Percentiles rank a stretch among this genome's conserved stretches.
phyloP scores from a whole-genome alignment of 1,140 invertebrate genomes.

The Gryon sp. region DNA sequence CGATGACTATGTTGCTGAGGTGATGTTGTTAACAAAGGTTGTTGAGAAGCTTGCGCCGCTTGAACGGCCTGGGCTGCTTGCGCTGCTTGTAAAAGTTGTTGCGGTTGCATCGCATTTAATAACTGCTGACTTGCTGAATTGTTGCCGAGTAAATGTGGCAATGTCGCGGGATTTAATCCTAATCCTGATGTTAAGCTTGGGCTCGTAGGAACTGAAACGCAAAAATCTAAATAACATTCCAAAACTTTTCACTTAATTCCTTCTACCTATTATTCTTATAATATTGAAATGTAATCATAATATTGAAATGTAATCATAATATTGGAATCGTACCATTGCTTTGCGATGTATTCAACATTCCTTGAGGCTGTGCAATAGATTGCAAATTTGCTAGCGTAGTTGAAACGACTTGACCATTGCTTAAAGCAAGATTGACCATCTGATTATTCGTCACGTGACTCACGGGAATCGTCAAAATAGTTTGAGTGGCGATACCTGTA shows the following conservation, averaged over 20 bases:
- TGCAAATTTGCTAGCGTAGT: conserved; percentile 90
- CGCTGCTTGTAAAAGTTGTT: conserved; percentile 78
- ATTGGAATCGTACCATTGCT: conserved; percentile 74
- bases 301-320: conserved; percentile 3
- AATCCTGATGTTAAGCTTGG: conserved; percentile 77
- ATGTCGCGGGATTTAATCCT: conserved; percentile 81
- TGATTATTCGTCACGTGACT: conserved; percentile 90
- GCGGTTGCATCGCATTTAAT: conserved; percentile 83
- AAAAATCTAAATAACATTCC: too few relatives aligned
- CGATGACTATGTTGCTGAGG: conserved; percentile 76
- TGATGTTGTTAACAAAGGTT: conserved; percentile 78
- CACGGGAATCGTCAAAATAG: conserved; percentile 95
- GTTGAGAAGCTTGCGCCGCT: conserved; percentile 75
- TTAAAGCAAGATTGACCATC: conserved; percentile 89
- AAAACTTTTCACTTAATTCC: too few relatives aligned
- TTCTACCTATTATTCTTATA: too few relatives aligned
- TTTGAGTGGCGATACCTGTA: conserved; percentile 93
- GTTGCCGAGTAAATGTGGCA: conserved; percentile 85
- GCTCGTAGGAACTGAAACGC: conserved; percentile 78
- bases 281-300: too few relatives aligned
- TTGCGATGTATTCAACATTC: conserved; percentile 81
- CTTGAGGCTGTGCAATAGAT: conserved; percentile 86
- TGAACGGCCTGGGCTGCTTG: conserved; percentile 73
- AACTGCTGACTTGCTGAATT: conserved; percentile 83
- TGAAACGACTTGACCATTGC: conserved; percentile 90